Base-by-base conservation (phyloP, 2,888 invertebrate species). In the Stratiomys singularior region DNA sequence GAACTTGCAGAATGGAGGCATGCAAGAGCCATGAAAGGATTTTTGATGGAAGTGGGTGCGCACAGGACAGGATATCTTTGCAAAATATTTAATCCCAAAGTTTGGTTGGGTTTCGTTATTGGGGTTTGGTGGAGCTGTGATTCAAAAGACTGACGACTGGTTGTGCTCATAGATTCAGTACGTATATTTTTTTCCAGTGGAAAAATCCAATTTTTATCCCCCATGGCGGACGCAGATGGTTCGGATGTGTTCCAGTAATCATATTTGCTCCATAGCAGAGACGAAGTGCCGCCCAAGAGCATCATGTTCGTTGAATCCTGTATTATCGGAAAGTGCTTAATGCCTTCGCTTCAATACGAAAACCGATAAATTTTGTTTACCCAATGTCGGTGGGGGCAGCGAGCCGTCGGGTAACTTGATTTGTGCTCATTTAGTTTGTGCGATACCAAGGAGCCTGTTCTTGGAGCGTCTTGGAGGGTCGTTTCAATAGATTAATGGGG, bases 261-360 rank as follows among this genome's bases (percentile, higher is more conserved):
- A 79, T 79, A 79, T 79, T 79, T 79, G 79, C 74, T 79, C 76
- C 79, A 78, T 79, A 77, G 72, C 76, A 77, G 60, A 64, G 76
- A 71, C 71, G 76, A 37, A 37, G n/a, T n/a, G n/a, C n/a, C n/a
- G n/a, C 66, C 71, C 69, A 69, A 60, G 66, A 69, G 78, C 76
- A 78, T 76, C 77, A 2, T 69, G 69, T 58, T 77, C 78, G 71
- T 9, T 66, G 44, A 71, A 78, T 78, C 79, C 72, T 58, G 78
- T 78, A 79, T 79, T 79, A 79, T 78, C 78, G 79, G 78, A 79
- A 79, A 79, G 67, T 79, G 79, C 79, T 79, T 79, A 79, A 72
- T 76, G 78, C 78, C 76, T 76, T 76, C 74, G 46, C 21, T 76
- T 44, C 77, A 76, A 76, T 79, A 76, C 58, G 76, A 71, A 79